phyloP scores from a whole-genome alignment of 2,797 vertebrate species.

The Cuniculus paca region DNA sequence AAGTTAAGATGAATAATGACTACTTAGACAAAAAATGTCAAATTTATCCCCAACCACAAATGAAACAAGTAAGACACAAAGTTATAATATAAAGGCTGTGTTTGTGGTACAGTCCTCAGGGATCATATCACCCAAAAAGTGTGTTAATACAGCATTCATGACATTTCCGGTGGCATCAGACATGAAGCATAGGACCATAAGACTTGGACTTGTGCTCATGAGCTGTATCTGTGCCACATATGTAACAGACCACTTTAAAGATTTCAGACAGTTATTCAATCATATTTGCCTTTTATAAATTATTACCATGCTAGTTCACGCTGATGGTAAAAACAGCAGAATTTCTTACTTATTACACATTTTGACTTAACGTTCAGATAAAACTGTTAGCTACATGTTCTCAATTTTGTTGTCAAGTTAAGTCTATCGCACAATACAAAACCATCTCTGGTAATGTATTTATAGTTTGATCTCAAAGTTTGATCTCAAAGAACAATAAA shows the following conservation, averaged over 20 bases:
- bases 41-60: not conserved
- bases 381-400: conserved; percentile 57
- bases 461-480: too few relatives aligned
- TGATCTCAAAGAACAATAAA: conserved; percentile 76
- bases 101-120: conserved; percentile 43
- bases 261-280: conserved; percentile 69
- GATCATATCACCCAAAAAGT: not conserved
- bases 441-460: conserved; percentile 63
- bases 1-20: too few relatives aligned
- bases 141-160: not conserved
- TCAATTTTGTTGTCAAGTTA: conserved; percentile 58
- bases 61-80: conserved; percentile 18
- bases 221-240: not conserved
- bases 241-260: conserved; percentile 86
- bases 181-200: conserved; percentile 30
- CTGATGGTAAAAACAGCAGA: conserved; percentile 55
- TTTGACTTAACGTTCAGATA: conserved; percentile 61
- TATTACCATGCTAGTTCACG: not conserved
- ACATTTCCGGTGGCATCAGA: conserved; percentile 47
- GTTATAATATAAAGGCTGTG: conserved; percentile 1
- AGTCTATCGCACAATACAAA: conserved; percentile 65
- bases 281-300: conserved; percentile 73
- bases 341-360: conserved; percentile 37
- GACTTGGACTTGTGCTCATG: not conserved
- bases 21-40: not conserved